Conservation (phyloP, 2,113 vertebrate genomes). For the Gavia stellata region DNA sequence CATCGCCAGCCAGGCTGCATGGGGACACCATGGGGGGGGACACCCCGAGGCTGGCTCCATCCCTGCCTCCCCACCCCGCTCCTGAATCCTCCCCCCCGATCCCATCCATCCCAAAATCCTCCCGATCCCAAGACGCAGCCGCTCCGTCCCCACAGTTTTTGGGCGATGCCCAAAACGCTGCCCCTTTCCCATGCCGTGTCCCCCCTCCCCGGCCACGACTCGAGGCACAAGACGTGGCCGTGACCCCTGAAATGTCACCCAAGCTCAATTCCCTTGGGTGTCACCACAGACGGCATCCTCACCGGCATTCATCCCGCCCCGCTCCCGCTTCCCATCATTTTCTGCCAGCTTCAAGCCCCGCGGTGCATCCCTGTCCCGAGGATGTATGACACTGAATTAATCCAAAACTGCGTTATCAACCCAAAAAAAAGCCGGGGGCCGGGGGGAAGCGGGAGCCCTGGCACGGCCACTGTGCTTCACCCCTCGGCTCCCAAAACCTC, state of each 20-base stretch:
- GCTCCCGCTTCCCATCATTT: not conserved
- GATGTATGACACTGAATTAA: not conserved
- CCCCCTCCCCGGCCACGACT: not conserved
- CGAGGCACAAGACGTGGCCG: not conserved
- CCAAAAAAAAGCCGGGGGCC: not conserved
- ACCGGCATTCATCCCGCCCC: not conserved
- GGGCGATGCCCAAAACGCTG: not conserved
- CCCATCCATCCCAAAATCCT: not conserved
- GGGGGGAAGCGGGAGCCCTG: not conserved
- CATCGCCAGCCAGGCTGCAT: not conserved
- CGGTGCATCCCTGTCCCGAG: not conserved
- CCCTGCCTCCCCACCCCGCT: not conserved
- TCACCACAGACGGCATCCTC: not conserved
- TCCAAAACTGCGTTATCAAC: not conserved
- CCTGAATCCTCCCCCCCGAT: not conserved
- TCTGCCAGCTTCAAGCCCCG: not conserved
- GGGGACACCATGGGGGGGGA: not conserved
- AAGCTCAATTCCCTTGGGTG: not conserved
- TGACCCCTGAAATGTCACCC: not conserved
- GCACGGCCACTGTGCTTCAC: accelerated
- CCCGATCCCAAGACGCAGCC: not conserved
- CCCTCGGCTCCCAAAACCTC: not conserved
- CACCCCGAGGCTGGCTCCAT: not conserved
- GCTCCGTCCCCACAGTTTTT: not conserved
- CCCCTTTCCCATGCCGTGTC: accelerated